These are phyloP conservation scores for Crax fasciolata DNA, from an alignment of 2,797 vertebrate species.

Conservation along the genomic window DNA sequence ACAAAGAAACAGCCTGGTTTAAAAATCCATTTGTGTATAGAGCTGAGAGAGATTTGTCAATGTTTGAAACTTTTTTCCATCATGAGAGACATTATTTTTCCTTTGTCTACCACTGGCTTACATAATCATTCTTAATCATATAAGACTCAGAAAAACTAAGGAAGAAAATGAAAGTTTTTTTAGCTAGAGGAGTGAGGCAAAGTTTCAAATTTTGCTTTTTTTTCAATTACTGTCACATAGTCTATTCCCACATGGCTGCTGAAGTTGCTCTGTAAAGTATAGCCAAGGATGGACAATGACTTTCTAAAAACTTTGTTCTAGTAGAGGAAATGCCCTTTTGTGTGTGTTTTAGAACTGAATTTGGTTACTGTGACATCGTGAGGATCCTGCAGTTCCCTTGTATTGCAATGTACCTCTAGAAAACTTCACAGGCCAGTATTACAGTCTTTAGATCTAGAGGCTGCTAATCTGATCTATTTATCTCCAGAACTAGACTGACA, in stretches of 20 bases:
- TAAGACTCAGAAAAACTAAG: neutral
- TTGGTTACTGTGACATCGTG: fast-evolving
- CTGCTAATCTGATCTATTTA: neutral
- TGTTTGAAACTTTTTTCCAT: conserved; percentile 1
- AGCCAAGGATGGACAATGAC: neutral
- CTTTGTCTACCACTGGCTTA: neutral
- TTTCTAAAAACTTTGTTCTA: neutral
- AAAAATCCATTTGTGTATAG: neutral
- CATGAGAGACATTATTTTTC: neutral
- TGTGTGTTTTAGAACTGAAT: neutral
- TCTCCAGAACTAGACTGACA: neutral
- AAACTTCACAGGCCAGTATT: neutral
- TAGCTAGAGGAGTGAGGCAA: neutral
- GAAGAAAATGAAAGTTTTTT: neutral
- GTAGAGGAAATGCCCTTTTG: neutral
- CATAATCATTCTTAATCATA: neutral
- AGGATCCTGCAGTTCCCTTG: neutral
- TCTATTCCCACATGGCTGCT: neutral
- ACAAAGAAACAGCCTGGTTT: conserved; percentile 8
- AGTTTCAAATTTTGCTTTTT: neutral
- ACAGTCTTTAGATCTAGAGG: neutral
- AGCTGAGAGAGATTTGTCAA: neutral
- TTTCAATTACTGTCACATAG: neutral
- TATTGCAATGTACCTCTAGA: fast-evolving
- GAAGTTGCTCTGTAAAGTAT: neutral